These are phyloP conservation scores for Oreohelix idahoensis DNA, from an alignment of 1,140 invertebrate genomes.

Conservation along the genomic window DNA sequence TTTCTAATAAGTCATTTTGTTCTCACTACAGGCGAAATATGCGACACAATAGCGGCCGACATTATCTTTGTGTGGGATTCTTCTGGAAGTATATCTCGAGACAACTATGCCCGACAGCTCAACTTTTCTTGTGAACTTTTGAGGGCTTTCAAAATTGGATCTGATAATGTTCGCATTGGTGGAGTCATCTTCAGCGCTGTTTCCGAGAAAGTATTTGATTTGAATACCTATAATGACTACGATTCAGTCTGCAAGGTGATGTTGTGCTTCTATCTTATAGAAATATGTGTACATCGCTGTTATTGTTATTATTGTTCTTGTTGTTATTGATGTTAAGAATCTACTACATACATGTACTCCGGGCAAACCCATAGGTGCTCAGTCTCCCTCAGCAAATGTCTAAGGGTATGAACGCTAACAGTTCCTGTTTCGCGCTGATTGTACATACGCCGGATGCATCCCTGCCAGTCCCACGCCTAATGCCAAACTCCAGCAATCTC, in stretches of 20 bases:
- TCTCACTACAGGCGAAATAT: neutral
- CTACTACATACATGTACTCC: no score
- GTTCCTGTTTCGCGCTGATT: no score
- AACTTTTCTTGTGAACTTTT: neutral
- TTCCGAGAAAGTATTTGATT: neutral
- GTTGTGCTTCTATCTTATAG: neutral
- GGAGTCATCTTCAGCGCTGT: neutral
- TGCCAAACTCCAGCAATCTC: no score
- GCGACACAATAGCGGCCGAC: neutral
- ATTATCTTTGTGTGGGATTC: neutral
- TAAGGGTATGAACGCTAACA: no score
- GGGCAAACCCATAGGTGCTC: no score
- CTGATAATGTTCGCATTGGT: neutral
- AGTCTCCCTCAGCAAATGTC: no score
- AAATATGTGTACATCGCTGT: no score
- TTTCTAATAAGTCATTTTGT: no score
- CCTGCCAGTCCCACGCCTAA: no score
- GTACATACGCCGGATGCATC: no score
- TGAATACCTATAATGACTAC: neutral
- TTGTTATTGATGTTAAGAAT: no score
- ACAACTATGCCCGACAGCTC: neutral
- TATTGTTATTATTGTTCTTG: no score
- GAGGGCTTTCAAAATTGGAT: neutral
- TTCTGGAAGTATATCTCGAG: neutral
- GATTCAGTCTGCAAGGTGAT: neutral